A percentile compares a stretch with the other conserved stretches of the same genome.
These are phyloP conservation scores for Ranitomeya imitator DNA, from an alignment of 2,113 vertebrate genomes.

Conservation along the genomic window DNA sequence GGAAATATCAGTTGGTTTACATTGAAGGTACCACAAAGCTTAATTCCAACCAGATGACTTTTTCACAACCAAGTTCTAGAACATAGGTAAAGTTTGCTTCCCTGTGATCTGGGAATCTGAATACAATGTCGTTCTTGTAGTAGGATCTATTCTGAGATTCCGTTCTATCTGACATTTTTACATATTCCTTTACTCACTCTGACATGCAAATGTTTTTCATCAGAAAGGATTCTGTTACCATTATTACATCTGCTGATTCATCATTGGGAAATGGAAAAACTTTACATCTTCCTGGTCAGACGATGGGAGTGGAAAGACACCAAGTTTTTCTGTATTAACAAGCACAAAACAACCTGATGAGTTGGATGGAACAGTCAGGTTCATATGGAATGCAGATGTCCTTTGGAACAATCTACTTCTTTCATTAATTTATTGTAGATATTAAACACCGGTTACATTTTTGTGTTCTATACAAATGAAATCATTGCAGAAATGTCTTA, in stretches of 20 bases:
- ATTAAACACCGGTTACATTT: not conserved
- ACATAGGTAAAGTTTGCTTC: not conserved
- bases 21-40: slow-evolving; percentile 36
- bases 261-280: slow-evolving; percentile 21
- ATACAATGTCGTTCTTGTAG: not conserved
- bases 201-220: not conserved
- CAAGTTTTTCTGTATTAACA: not conserved
- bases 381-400: not conserved
- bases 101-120: not conserved
- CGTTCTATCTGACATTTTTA: not conserved
- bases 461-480: not conserved
- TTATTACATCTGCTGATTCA: slow-evolving; percentile 42
- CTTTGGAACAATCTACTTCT: not conserved
- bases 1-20: slow-evolving; percentile 52
- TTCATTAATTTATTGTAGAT: not conserved
- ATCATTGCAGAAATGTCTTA: too few relatives aligned
- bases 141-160: not conserved
- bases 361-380: not conserved
- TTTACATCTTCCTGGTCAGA: slow-evolving; percentile 5
- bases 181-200: not conserved
- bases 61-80: not conserved
- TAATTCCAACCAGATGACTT: slow-evolving; percentile 47
- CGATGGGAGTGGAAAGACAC: not conserved
- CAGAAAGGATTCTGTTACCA: not conserved
- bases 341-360: not conserved